Evolutionary conservation across 2,797 vertebrate genomes (phyloP), one percentile per base, ranked within the genome.

Genomic region (Eupleurogrammus muticus): DNA sequence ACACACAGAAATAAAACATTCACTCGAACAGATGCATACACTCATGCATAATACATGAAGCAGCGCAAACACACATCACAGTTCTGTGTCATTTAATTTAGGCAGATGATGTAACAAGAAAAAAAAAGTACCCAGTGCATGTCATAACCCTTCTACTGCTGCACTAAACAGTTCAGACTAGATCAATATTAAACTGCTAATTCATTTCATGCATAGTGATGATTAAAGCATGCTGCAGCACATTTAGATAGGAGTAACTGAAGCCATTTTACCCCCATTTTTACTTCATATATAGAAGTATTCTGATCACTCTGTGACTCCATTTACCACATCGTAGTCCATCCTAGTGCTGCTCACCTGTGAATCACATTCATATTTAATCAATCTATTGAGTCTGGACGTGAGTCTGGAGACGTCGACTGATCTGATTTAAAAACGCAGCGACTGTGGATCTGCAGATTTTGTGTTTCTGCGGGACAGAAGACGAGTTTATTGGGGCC

Each of bases 21-120:
- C 40, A 75, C 59, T 73, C 16, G 17, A 70, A 65, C 77, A 84
- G 67, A 58, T 78, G 74, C 66, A 83, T n/a, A 79, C 47, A 61
- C 49, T 73, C 58, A 82, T 82, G 64, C 59, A 80, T 80, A 70
- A 77, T 34, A 23, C 77, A 81, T 72, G 49, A 63, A 47, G 66
- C 23, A 1, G 20, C 52, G 21, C 53, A 56, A 72, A 73, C 36
- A 66, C 70, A 59, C 73, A 73, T 73, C 64, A 47, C 64, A 58
- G 59, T 58, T 77, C 70, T 66, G 56, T 73, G 72, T 70, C 75
- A 66, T 79, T 79, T 81, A 24, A 83, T 76, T 71, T 73, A 61
- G 40, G 52, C 70, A 50, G 66, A 66, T 73, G 72, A 83, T 81
- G 75, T 70, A 79, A 83, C 48, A 68, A 63, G 46, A 55, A 42